Base-by-base conservation (phyloP, 2,888 invertebrate species). In the Acanthosepion esculentum region DNA sequence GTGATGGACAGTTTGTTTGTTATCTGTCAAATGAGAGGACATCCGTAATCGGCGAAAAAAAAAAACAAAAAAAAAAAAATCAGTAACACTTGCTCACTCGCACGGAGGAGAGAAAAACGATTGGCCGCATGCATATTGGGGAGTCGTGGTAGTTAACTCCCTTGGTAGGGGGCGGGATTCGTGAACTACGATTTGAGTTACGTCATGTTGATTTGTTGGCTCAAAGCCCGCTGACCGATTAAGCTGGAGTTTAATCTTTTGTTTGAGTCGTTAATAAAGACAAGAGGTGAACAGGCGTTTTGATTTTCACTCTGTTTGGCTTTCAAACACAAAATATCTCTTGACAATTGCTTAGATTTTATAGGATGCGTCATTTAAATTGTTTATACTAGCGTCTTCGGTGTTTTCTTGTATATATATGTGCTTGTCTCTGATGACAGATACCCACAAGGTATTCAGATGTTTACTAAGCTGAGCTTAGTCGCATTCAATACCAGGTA, bases 1-100 rank as follows among this genome's bases (percentile, higher is more conserved):
- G 78, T 78, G 78, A 78, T 78, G n/a, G 78, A 78, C 78, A 78
- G 78, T 78, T 78, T 78, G n/a, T 78, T 78, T 78, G 78, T 78
- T 78, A 78, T 78, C 78, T 78, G 78, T 78, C 78, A 78, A 78
- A 33, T n/a, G 78, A 78, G 78, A 78, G 78, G 78, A 78, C 78
- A 78, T 78, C 78, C n/a, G 78, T 78, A 78, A 78, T 78, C n/a
- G n/a, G 78, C 78, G n/a, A 15, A 78, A n/a, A 78, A 0, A n/a
- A 78, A 78, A n/a, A n/a, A 12, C 15, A 33, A 78, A n/a, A n/a
- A 15, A 15, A n/a, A 0, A 4, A 78, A 10, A 78, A 29, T 7
- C 6, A 78, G n/a, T 5, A 78, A 33, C n/a, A 33, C 10, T 20
- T 33, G 78, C 33, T 78, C 78, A 78, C 78, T 8, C 4, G 12